Evolutionary conservation across 2,888 invertebrate genomes (phyloP).

Genomic region (Calephelis perditalis): DNA sequence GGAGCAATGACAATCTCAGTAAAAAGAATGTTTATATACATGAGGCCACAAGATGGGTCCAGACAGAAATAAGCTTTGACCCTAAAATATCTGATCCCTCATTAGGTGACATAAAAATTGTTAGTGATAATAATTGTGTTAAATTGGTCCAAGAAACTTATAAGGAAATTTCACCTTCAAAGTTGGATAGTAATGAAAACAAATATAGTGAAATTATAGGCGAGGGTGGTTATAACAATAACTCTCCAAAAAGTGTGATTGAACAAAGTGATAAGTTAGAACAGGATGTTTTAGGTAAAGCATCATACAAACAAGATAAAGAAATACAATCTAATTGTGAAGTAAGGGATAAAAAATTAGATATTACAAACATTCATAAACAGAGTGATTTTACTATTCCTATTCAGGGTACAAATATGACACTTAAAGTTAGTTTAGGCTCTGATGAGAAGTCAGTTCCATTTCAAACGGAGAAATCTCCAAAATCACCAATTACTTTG

Average conservation of each 20-base stretch:
- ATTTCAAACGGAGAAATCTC: background rate
- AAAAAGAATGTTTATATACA: conserved; percentile 23
- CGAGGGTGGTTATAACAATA: conserved; percentile 6
- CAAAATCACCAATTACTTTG: background rate
- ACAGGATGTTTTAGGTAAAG: background rate
- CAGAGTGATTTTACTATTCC: conserved; percentile 53
- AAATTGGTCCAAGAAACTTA: conserved; percentile 45
- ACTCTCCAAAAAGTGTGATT: conserved; percentile 13
- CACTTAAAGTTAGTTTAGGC: conserved; percentile 45
- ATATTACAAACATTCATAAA: conserved; percentile 17
- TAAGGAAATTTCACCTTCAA: conserved; percentile 33
- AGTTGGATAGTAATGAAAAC: conserved; percentile 20
- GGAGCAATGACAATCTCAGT: conserved; percentile 16
- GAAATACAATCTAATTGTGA: conserved; percentile 29
- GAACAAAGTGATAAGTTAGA: background rate
- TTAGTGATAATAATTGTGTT: conserved; percentile 44
- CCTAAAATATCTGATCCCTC: conserved; percentile 61
- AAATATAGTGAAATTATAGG: conserved; percentile 15
- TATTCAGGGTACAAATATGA: conserved; percentile 67
- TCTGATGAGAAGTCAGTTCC: conserved; percentile 18
- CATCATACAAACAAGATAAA: conserved; percentile 28
- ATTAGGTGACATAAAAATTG: conserved; percentile 54
- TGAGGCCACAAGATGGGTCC: conserved; percentile 55
- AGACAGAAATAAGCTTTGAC: conserved; percentile 67
- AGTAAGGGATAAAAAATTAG: conserved; percentile 20